Evolutionary conservation across 2,888 invertebrate genomes (phyloP).

Genomic region (Pollenia labialis): DNA sequence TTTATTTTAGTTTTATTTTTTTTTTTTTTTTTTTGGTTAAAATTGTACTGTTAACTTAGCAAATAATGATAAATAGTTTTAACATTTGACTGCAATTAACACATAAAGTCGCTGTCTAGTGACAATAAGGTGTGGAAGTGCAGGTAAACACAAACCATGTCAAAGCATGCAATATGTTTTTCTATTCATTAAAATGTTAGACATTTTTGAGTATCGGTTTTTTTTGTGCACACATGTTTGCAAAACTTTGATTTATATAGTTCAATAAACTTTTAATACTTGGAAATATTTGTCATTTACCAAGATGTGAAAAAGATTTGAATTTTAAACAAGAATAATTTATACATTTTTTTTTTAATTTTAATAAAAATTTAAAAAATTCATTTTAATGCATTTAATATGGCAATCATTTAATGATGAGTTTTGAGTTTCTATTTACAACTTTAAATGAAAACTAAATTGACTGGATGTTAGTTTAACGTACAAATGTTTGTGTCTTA

Average conservation of each 20-base stretch:
- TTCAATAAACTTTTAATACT: constrained; percentile 45
- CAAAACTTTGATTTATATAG: constrained; percentile 17
- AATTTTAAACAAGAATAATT: no score
- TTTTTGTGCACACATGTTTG: constrained; percentile 11
- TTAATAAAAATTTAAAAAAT: no score
- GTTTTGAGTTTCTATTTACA: not conserved
- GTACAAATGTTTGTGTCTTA: constrained; percentile 55
- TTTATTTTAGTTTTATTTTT: not conserved
- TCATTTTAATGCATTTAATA: no score
- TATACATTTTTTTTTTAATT: not conserved
- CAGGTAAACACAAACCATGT: constrained; percentile 45
- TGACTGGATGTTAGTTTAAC: not conserved
- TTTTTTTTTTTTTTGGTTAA: not conserved
- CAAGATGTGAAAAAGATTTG: not conserved
- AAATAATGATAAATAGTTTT: constrained; percentile 60
- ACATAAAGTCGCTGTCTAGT: constrained; percentile 43
- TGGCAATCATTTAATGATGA: not conserved
- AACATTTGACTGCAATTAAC: constrained; percentile 69
- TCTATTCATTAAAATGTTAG: constrained; percentile 33
- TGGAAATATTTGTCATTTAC: constrained; percentile 13
- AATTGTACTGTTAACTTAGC: constrained; percentile 9
- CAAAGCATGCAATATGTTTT: constrained; percentile 40
- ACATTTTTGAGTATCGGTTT: constrained; percentile 1
- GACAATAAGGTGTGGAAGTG: constrained; percentile 67
- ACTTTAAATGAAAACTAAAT: not conserved